Conservation (phyloP, 2,797 vertebrate species). For the Lemur catta region DNA sequence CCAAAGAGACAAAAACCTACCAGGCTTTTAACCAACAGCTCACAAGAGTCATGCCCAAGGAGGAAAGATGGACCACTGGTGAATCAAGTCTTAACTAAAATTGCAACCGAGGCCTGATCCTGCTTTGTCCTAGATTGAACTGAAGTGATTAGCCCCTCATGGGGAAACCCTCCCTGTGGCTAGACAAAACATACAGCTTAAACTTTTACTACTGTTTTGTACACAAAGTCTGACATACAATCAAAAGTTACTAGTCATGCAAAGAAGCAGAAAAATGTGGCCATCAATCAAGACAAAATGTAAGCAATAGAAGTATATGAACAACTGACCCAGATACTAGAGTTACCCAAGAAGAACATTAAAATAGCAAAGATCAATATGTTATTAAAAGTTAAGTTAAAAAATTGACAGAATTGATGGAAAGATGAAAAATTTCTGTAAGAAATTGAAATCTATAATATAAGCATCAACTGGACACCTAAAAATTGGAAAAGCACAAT, state of each 20-base stretch:
- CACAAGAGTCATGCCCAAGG: not conserved
- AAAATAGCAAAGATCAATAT: conserved; percentile 33
- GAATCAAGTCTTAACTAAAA: not conserved
- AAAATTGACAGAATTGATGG: not conserved
- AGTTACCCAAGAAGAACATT: not conserved
- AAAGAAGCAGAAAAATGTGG: conserved; percentile 21
- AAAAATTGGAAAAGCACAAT: not conserved
- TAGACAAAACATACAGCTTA: not conserved
- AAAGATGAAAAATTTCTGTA: not conserved
- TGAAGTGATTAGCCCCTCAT: not conserved
- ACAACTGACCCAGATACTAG: not conserved
- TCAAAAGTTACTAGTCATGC: conserved; percentile 31
- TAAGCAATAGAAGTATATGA: not conserved
- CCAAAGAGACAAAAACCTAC: not conserved
- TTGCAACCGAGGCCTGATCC: not conserved
- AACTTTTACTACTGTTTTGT: conserved; percentile 1
- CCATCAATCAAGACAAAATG: conserved; percentile 19
- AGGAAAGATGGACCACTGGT: not conserved
- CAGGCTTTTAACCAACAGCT: not conserved
- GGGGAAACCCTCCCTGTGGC: not conserved
- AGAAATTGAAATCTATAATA: not conserved
- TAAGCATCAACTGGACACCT: not conserved
- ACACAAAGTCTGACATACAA: not conserved
- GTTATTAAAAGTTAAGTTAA: not conserved
- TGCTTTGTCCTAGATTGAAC: not conserved